A percentile compares a stretch with the other conserved stretches of the same genome.
These are phyloP conservation scores for Meganola albula DNA, from an alignment of 2,888 invertebrate genomes.

Conservation along the genomic window DNA sequence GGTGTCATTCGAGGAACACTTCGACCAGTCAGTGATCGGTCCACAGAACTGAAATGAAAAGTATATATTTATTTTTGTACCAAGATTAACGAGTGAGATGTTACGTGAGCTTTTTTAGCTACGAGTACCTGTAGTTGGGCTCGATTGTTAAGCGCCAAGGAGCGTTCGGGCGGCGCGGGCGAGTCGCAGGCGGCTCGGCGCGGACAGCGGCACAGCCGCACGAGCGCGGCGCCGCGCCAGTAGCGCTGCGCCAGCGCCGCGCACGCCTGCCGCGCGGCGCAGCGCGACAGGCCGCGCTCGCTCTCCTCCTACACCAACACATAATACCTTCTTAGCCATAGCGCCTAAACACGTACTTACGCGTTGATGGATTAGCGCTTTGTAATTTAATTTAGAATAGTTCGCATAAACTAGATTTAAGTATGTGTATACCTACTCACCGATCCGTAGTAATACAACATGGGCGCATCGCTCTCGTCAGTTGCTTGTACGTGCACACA, in stretches of 20 bases:
- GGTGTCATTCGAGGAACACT: conserved; percentile 47
- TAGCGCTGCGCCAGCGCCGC: conserved; percentile 72
- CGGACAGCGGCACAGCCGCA: conserved; percentile 80
- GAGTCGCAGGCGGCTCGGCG: conserved; percentile 60
- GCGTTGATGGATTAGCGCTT: too few species aligned
- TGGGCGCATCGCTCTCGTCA: conserved; percentile 43
- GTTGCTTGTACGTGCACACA: conserved; percentile 21
- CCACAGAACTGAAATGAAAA: conserved; percentile 69
- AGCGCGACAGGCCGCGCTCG: conserved; percentile 77
- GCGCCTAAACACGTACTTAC: too few species aligned
- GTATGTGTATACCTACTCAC: too few species aligned
- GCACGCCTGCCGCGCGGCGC: conserved; percentile 69
- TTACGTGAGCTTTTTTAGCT: too few species aligned
- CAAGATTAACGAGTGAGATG: too few species aligned
- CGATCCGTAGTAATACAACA: conserved; percentile 61
- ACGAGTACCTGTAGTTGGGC: conserved; percentile 74
- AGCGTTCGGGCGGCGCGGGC: conserved; percentile 29
- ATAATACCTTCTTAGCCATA: too few species aligned
- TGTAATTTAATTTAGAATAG: too few species aligned
- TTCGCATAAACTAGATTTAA: too few species aligned
- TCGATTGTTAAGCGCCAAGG: conserved; percentile 75
- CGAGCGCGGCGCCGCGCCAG: conserved; percentile 77
- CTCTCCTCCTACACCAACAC: conserved; percentile 67
- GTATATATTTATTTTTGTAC: not conserved
- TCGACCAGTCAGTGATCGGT: conserved; percentile 51